phyloP scores from a whole-genome alignment of 2,888 invertebrate genomes.

The Conchocele bisecta region DNA sequence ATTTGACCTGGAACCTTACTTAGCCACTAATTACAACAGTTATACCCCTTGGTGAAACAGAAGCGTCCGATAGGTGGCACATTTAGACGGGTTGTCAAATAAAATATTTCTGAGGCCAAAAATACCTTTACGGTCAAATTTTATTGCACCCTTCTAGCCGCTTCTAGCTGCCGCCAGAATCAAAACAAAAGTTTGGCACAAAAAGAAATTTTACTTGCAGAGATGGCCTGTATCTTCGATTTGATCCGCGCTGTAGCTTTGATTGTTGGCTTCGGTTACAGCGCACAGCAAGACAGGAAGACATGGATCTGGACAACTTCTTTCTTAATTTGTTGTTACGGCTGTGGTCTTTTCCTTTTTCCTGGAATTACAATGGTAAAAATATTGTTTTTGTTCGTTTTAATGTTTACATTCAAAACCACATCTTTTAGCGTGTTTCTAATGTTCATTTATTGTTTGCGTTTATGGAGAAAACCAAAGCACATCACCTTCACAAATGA shows the following conservation, averaged over 20 bases:
- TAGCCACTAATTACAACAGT: not conserved
- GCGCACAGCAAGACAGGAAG: constrained; percentile 51
- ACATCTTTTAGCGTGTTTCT: too few relatives aligned
- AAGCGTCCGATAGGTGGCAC: constrained; percentile 36
- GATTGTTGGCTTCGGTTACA: constrained; percentile 51
- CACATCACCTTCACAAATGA: too few relatives aligned
- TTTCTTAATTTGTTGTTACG: constrained; percentile 52
- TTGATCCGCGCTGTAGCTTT: constrained; percentile 50
- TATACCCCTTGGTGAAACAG: not conserved
- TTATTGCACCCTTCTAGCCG: not conserved
- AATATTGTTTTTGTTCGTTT: too few relatives aligned
- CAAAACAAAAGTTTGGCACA: constrained; percentile 30
- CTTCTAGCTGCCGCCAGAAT: constrained; percentile 39
- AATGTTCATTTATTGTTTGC: too few relatives aligned
- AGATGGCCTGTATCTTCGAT: constrained; percentile 54
- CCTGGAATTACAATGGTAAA: too few relatives aligned
- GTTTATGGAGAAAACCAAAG: too few relatives aligned
- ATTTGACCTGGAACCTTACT: not conserved
- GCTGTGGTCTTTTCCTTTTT: constrained; percentile 51
- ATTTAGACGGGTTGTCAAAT: constrained; percentile 30
- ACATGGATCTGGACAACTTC: constrained; percentile 58
- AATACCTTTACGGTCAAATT: not conserved
- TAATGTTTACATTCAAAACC: too few relatives aligned
- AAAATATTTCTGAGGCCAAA: too few relatives aligned
- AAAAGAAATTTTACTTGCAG: not conserved